phyloP scores from a whole-genome alignment of 2,888 invertebrate genomes.

The Endomychus coccineus region DNA sequence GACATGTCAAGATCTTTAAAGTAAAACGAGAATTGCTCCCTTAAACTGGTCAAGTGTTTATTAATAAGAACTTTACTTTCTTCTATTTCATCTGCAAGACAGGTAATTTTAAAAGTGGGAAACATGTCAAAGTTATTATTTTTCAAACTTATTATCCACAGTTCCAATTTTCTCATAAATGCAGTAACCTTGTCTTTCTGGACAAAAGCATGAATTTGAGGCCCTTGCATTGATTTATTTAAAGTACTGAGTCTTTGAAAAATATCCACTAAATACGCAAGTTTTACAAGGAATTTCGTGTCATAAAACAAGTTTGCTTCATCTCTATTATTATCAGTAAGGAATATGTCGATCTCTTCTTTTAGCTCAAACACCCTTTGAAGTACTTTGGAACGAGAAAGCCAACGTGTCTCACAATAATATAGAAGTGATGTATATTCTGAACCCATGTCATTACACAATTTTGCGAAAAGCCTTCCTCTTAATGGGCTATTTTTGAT shows the following conservation, averaged over 20 bases:
- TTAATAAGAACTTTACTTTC: conserved; percentile 16
- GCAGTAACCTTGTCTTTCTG: conserved; percentile 17
- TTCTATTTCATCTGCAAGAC: conserved; percentile 16
- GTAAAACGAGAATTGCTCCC: conserved; percentile 15
- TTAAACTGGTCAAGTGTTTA: conserved; percentile 16
- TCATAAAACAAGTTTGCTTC: conserved; percentile 12
- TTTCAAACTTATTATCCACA: conserved; percentile 18
- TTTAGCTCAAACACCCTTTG: conserved; percentile 15
- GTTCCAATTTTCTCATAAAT: conserved; percentile 18
- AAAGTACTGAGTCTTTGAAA: conserved; percentile 16
- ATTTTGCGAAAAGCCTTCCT: conserved; percentile 14
- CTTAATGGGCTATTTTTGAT: conserved; percentile 14
- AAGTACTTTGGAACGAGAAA: conserved; percentile 15
- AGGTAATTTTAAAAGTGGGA: conserved; percentile 15
- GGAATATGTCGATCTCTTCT: conserved; percentile 14
- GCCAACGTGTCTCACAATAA: conserved; percentile 15
- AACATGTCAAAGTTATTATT: conserved; percentile 19
- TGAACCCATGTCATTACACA: conserved; percentile 13
- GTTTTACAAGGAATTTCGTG: conserved; percentile 16
- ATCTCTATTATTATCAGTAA: conserved; percentile 11
- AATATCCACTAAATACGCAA: conserved; percentile 18
- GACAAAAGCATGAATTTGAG: conserved; percentile 13
- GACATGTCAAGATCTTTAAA: conserved; percentile 17
- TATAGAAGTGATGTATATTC: conserved; percentile 13
- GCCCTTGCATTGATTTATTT: conserved; percentile 17